These are phyloP conservation scores for Miopithecus talapoin DNA, from an alignment of 2,797 vertebrate genomes.

Conservation along the genomic window DNA sequence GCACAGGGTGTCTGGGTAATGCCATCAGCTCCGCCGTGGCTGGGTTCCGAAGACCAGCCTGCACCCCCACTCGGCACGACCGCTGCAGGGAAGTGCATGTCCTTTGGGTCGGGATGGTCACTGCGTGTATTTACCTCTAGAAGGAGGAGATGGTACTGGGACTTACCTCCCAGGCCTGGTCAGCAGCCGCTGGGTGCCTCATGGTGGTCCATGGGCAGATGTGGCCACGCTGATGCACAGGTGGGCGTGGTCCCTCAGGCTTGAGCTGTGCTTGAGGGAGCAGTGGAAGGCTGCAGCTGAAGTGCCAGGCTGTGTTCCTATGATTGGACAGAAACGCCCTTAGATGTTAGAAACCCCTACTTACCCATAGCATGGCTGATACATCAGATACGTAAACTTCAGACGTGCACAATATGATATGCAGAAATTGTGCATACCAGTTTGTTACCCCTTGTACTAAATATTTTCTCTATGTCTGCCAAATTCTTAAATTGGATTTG, in stretches of 20 bases:
- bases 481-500: background rate
- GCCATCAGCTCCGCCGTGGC: background rate
- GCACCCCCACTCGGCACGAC: background rate
- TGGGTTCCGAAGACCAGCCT: background rate
- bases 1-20: background rate
- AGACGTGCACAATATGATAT: no score
- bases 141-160: background rate
- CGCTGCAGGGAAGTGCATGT: background rate
- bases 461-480: rapidly evolving
- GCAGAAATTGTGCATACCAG: rapidly evolving
- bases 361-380: background rate
- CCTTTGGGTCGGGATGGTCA: background rate
- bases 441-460: background rate
- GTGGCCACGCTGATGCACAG: background rate
- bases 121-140: background rate
- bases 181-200: background rate
- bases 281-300: background rate
- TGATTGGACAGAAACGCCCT: background rate
- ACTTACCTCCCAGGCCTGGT: background rate
- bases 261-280: background rate
- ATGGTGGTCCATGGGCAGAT: background rate
- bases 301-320: background rate
- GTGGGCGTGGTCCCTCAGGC: no score
- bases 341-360: rapidly evolving
- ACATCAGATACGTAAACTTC: rapidly evolving